Evolutionary conservation across 2,113 vertebrate species (phyloP).

Genomic region (Etheostoma cragini): DNA sequence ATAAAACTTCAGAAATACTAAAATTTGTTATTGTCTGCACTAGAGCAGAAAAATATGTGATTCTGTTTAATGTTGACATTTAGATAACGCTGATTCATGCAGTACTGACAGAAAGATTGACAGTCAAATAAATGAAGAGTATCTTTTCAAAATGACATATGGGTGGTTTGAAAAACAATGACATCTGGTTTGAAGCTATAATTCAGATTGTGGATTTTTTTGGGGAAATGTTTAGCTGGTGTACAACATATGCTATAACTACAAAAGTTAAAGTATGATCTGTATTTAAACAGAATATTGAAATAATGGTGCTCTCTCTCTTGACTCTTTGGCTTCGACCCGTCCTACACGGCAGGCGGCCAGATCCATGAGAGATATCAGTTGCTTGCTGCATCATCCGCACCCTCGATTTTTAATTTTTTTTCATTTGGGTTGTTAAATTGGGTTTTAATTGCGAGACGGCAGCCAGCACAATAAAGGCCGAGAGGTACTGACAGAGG

Average conservation of each 20-base stretch:
- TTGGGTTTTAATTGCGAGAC: conserved; percentile 26
- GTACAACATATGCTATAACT: neutral
- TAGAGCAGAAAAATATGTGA: neutral
- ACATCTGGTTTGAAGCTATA: neutral
- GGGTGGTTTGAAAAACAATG: neutral
- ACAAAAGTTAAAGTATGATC: neutral
- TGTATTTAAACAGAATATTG: neutral
- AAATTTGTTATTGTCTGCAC: neutral
- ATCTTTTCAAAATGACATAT: neutral
- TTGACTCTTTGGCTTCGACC: neutral
- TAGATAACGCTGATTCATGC: conserved; percentile 22
- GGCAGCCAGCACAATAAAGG: neutral
- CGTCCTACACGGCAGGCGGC: neutral
- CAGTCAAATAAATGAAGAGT: conserved; percentile 6
- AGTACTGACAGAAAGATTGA: conserved; percentile 10
- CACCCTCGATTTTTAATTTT: neutral
- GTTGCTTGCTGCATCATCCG: neutral
- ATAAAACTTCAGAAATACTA: neutral
- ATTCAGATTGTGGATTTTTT: neutral
- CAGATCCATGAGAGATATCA: neutral
- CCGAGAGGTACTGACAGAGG: conserved; percentile 34
- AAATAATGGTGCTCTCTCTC: neutral
- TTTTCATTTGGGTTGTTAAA: conserved; percentile 20
- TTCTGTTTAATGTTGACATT: conserved; percentile 30
- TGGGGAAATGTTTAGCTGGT: neutral